Base-by-base conservation (phyloP, 2,888 invertebrate species). In the Protophormia terraenovae region DNA sequence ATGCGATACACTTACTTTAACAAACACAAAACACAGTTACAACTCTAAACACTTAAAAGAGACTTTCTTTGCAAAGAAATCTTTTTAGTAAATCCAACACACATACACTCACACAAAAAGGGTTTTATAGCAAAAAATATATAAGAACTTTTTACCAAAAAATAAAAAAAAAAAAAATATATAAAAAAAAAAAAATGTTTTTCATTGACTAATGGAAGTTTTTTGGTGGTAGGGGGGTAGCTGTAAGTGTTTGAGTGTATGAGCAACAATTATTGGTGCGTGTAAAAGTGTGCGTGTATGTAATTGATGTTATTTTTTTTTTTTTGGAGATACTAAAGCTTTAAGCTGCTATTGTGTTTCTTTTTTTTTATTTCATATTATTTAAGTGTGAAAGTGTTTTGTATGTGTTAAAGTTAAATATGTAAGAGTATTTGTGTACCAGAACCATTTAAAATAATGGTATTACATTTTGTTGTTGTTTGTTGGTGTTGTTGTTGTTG, bases 31-130 rank as follows among this genome's bases (percentile, higher is more conserved):
- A 81, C 67, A 55, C 73, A 75, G 67, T 79, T 84, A 62, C 45
- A 82, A 79, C 24, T 86, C 77, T 79, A 83, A 83, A 86, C 84
- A 86, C 84, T 76, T 83, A 84, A 50, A 80, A 67, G 75, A 76
- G 78, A n/a, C n/a, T n/a, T n/a, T n/a, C n/a, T 86, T 85, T 73
- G 80, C 85, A 87, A 85, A 86, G 83, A 84, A 83, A 73, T 75
- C 50, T 82, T n/a, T n/a, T 72, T 73, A 80, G 41, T 41, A 41
- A 38, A 41, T 24, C 16, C 24, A 38, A 69, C 24, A 27, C 41
- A 47, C 6, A 19, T 35, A 32, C 47, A 50, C 10, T 0, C 10
- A 16, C 6, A 60, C 19, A 69, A 47, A 66, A 66, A 19, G 19
- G 47, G 66, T 66, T 29, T 45, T 19, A 29, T 47, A 22, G 14